Evolutionary conservation across 1,140 invertebrate genomes (phyloP).

Genomic region (Cepaea nemoralis): DNA sequence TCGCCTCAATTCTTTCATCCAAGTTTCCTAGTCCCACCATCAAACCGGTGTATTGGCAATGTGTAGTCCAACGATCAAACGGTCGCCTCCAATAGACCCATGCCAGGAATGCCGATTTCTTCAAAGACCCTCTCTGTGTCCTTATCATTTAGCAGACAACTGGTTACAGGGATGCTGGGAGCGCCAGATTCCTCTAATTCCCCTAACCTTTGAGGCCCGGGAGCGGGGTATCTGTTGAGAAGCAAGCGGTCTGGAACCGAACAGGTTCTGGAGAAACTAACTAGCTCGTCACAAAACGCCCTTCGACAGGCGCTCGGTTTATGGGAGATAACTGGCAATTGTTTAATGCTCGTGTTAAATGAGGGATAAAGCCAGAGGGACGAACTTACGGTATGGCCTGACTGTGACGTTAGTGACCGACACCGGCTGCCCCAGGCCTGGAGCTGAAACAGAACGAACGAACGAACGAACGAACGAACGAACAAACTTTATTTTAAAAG

Average conservation of each 20-base stretch:
- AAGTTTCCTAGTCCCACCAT: not conserved
- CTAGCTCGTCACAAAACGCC: not conserved
- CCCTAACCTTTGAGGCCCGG: not conserved
- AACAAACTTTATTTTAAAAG: too few relatives aligned
- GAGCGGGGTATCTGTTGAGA: not conserved
- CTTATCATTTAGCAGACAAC: not conserved
- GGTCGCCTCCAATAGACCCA: not conserved
- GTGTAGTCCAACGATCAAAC: not conserved
- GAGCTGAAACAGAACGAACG: too few relatives aligned
- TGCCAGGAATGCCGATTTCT: not conserved
- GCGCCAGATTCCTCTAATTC: not conserved
- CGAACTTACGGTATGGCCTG: too few relatives aligned
- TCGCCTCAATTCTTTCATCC: not conserved
- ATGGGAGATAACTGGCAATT: not conserved
- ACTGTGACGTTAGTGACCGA: too few relatives aligned
- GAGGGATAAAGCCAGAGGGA: not conserved
- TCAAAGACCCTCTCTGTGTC: not conserved
- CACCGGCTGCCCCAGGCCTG: too few relatives aligned
- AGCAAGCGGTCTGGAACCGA: not conserved
- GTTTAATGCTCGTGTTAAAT: not conserved
- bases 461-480: too few relatives aligned
- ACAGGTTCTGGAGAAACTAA: not conserved
- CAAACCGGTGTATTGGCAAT: not conserved
- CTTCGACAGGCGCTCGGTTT: not conserved
- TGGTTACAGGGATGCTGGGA: not conserved